Evolutionary conservation across 2,888 invertebrate species (phyloP), one percentile per base, ranked within the genome.

Genomic region (Erebia aethiops): DNA sequence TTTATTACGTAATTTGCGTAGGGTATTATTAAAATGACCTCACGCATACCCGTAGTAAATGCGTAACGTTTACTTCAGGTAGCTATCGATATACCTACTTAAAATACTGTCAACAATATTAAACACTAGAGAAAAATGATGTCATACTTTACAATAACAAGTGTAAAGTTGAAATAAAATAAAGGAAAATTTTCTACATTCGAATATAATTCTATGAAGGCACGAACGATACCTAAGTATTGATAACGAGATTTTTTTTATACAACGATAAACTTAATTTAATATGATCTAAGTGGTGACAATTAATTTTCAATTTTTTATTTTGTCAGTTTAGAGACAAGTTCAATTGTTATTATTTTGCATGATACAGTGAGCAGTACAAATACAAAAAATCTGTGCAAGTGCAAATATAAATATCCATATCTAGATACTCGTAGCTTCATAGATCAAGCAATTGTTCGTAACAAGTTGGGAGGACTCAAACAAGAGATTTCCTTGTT

Each of bases 401-500:
- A n/a, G n/a, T 51, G 14, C 3, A 63, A 18, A 13, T 41, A 62
- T 18, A 52, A 52, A 56, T 62, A 54, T 18, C 56, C 46, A 67
- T 67, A 63, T 71, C 67, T 43, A 61, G n/a, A 56, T 41, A 62
- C 60, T 16, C 60, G 60, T 71, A 71, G 16, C 63, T 64, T 57
- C 58, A 67, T 67, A 74, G 69, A 72, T 71, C 71, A 62, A 72
- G 71, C 76, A 75, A 75, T 76, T 75, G 76, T 74, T 74, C 70
- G 67, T 74, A 75, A 75, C 75, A 71, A 80, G 77, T 78, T 78
- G 84, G 85, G 86, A 87, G 87, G 86, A 86, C 83, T 83, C 84
- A 83, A 83, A 87, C 86, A 86, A 84, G 82, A 83, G 85, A 82
- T 87, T 88, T 87, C 82, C 86, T 82, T 83, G 88, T 88, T 89